These are phyloP conservation scores for Pseudopleuronectes americanus DNA, from an alignment of 2,797 vertebrate genomes.

Conservation along the genomic window DNA sequence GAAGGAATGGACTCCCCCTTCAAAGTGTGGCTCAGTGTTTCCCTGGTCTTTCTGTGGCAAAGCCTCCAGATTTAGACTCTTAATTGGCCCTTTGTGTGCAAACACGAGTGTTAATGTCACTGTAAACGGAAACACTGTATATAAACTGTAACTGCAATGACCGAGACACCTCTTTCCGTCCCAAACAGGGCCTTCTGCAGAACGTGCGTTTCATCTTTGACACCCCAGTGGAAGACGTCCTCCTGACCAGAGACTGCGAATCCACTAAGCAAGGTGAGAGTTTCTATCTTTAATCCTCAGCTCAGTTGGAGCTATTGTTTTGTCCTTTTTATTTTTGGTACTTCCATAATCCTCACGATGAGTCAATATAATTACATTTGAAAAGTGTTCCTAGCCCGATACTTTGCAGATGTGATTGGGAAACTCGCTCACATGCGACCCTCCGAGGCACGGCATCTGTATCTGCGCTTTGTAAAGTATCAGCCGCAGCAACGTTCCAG, in stretches of 20 bases:
- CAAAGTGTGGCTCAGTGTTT: conserved; percentile 35
- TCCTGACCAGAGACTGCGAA: conserved; percentile 90
- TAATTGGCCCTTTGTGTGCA: conserved; percentile 56
- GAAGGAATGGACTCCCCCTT: conserved; percentile 29
- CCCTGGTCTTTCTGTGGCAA: conserved; percentile 34
- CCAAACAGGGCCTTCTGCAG: conserved; percentile 92
- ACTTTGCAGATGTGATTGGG: conserved; percentile 69
- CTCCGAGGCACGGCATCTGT: conserved; percentile 53
- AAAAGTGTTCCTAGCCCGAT: conserved; percentile 46
- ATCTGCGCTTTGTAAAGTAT: conserved; percentile 67
- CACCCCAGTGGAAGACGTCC: conserved; percentile 89
- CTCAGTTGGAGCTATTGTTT: conserved; percentile 12
- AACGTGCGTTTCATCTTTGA: conserved; percentile 92
- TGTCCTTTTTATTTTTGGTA: conserved; percentile 21
- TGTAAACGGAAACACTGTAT: background rate
- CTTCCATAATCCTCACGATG: conserved; percentile 46
- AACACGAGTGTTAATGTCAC: conserved; percentile 26
- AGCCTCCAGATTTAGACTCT: conserved; percentile 56
- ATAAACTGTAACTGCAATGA: background rate
- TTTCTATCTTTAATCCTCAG: background rate
- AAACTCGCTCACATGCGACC: conserved; percentile 62
- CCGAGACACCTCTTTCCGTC: conserved; percentile 21
- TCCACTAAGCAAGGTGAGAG: conserved; percentile 88
- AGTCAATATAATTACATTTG: conserved; percentile 63
- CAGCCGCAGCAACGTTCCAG: conserved; percentile 46